These are phyloP conservation scores for Paramisgurnus dabryanus DNA, from an alignment of 2,113 vertebrate species.

Conservation along the genomic window DNA sequence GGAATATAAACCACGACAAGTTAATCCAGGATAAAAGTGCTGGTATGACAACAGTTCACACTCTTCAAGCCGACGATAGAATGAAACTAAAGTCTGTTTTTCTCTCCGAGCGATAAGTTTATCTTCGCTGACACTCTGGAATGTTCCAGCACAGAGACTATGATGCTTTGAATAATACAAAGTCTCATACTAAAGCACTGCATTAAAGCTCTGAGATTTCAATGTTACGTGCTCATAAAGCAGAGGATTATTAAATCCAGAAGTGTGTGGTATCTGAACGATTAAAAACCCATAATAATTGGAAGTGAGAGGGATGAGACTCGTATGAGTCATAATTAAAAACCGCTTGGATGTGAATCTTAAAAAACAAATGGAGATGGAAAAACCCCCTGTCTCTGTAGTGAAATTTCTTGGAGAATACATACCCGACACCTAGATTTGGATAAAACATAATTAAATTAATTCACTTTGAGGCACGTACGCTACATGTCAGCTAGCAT, in stretches of 20 bases:
- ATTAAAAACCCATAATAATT: constrained; percentile 25
- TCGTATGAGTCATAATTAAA: constrained; percentile 28
- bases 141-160: constrained; percentile 18
- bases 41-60: constrained; percentile 54
- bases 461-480: constrained; percentile 27
- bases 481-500: constrained; percentile 17
- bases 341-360: constrained; percentile 21
- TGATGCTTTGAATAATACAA: constrained; percentile 16
- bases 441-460: neutral
- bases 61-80: constrained; percentile 45
- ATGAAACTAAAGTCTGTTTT: constrained; percentile 40
- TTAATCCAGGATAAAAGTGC: constrained; percentile 57
- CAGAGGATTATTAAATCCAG: constrained; percentile 21
- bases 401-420: too few species aligned
- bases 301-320: neutral
- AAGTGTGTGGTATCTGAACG: constrained; percentile 7
- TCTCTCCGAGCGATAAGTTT: constrained; percentile 31
- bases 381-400: too few species aligned
- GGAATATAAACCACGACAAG: constrained; percentile 48
- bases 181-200: neutral
- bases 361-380: neutral
- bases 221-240: constrained; percentile 19
- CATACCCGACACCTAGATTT: too few species aligned
- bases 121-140: constrained; percentile 43
- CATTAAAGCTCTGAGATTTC: constrained; percentile 6